Evolutionary conservation across 2,888 invertebrate species (phyloP).

Genomic region (Scaptomyza polygonia): DNA sequence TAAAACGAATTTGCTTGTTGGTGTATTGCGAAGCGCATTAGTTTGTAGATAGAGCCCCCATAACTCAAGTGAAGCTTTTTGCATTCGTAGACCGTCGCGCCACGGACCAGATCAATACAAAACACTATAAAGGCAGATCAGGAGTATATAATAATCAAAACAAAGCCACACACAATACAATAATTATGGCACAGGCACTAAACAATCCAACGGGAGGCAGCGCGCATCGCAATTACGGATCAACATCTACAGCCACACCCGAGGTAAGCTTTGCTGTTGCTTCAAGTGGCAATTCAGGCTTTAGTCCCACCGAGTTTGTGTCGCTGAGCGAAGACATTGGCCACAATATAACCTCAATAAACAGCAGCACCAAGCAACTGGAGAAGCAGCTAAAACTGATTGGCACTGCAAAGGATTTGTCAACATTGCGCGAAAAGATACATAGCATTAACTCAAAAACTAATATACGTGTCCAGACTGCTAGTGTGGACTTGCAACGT

Average conservation of each 20-base stretch:
- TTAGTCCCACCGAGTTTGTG: constrained; percentile 90
- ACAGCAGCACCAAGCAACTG: constrained; percentile 89
- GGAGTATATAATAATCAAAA: neutral
- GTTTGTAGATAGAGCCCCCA: constrained; percentile 46
- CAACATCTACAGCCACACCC: constrained; percentile 84
- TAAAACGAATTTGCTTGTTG: constrained; percentile 52
- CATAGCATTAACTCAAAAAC: constrained; percentile 90
- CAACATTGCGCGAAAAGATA: constrained; percentile 88
- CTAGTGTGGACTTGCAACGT: constrained; percentile 89
- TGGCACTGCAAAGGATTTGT: constrained; percentile 90
- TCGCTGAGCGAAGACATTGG: constrained; percentile 92
- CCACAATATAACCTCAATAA: constrained; percentile 91
- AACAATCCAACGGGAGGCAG: constrained; percentile 70
- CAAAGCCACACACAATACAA: constrained; percentile 6
- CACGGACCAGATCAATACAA: constrained; percentile 33
- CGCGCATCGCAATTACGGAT: constrained; percentile 81
- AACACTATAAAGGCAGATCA: neutral
- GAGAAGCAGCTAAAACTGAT: constrained; percentile 90
- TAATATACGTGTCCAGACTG: constrained; percentile 90
- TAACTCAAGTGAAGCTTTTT: constrained; percentile 37
- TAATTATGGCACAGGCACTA: constrained; percentile 67
- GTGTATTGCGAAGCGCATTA: constrained; percentile 50
- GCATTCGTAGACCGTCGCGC: constrained; percentile 57
- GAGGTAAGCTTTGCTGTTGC: constrained; percentile 87
- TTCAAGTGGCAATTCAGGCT: constrained; percentile 84